phyloP scores from a whole-genome alignment of 1,140 invertebrate species.

The Monochamus saltuarius region DNA sequence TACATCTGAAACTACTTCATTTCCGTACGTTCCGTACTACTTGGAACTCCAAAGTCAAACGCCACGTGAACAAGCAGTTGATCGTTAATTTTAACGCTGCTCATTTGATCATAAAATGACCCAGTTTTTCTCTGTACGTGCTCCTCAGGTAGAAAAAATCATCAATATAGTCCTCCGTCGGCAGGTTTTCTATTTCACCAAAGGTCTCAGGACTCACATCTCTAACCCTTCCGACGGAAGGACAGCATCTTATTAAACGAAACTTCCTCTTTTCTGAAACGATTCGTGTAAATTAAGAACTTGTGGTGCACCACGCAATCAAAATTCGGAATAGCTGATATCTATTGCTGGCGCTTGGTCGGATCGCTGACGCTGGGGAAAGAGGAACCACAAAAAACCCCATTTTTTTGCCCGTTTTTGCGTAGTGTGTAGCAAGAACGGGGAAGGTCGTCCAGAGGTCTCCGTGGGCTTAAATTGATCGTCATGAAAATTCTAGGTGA shows the following conservation, averaged over 20 bases:
- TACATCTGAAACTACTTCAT: too few species aligned
- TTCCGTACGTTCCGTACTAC: too few species aligned
- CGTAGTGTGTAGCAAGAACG: too few species aligned
- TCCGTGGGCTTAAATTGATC: too few species aligned
- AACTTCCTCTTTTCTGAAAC: neutral
- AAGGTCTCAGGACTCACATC: slow-evolving; percentile 8
- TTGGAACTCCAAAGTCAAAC: neutral
- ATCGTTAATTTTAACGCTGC: slow-evolving; percentile 16
- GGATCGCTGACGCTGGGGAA: neutral
- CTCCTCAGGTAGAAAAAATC: slow-evolving; percentile 1
- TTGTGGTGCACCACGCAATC: slow-evolving; percentile 1
- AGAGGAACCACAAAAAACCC: too few species aligned
- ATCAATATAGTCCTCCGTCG: neutral
- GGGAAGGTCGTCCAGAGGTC: too few species aligned
- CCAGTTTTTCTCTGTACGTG: neutral
- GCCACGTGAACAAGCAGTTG: slow-evolving; percentile 6
- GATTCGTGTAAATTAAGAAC: neutral
- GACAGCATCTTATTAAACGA: too few species aligned
- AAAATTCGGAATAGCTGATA: slow-evolving; percentile 5
- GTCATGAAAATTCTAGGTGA: too few species aligned
- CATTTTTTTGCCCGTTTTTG: too few species aligned
- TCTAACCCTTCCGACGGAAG: neutral
- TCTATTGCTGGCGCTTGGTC: neutral
- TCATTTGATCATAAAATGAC: neutral
- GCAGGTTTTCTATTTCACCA: neutral